A percentile compares a stretch with the other conserved stretches of the same genome.
Conservation (phyloP, 2,888 invertebrate genomes). For the Volucella inanis region DNA sequence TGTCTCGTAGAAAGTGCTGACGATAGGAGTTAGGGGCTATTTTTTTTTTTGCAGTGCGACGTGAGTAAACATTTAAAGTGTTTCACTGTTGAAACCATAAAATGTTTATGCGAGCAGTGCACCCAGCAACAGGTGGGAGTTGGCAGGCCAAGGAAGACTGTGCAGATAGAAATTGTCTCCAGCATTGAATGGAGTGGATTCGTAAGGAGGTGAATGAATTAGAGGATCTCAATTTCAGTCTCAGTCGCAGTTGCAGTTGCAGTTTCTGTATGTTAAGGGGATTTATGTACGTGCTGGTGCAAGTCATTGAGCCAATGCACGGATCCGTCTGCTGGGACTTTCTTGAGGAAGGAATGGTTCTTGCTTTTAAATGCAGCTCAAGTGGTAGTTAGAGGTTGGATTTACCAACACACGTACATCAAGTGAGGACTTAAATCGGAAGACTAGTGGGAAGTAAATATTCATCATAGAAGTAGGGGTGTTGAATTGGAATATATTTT, state of each 20-base stretch:
- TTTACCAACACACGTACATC: background rate
- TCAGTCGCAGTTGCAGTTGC: slow-evolving; percentile 1
- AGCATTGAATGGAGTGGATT: background rate
- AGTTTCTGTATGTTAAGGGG: slow-evolving; percentile 52
- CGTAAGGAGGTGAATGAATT: slow-evolving; percentile 13
- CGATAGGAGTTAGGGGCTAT: too few species aligned
- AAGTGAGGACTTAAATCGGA: slow-evolving; percentile 4
- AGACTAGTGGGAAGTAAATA: too few species aligned
- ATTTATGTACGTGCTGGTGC: slow-evolving; percentile 47
- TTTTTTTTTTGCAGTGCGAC: slow-evolving; percentile 19
- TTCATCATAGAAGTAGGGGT: too few species aligned
- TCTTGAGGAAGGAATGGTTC: slow-evolving; percentile 23
- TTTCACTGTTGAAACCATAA: slow-evolving; percentile 53
- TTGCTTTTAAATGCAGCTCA: slow-evolving; percentile 41
- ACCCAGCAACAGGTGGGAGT: slow-evolving; percentile 48
- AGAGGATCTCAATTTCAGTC: slow-evolving; percentile 7
- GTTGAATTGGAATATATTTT: too few species aligned
- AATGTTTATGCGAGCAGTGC: slow-evolving; percentile 35
- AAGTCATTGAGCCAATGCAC: slow-evolving; percentile 64
- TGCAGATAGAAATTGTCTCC: slow-evolving; percentile 53
- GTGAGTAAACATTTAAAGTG: slow-evolving; percentile 7
- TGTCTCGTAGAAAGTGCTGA: background rate
- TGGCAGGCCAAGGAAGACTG: slow-evolving; percentile 8
- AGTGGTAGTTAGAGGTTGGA: slow-evolving; percentile 5
- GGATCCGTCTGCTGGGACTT: slow-evolving; percentile 24